Percentiles rank a stretch among this genome's conserved stretches.
phyloP scores from a whole-genome alignment of 2,113 vertebrate genomes.

The Alethe castanea region DNA sequence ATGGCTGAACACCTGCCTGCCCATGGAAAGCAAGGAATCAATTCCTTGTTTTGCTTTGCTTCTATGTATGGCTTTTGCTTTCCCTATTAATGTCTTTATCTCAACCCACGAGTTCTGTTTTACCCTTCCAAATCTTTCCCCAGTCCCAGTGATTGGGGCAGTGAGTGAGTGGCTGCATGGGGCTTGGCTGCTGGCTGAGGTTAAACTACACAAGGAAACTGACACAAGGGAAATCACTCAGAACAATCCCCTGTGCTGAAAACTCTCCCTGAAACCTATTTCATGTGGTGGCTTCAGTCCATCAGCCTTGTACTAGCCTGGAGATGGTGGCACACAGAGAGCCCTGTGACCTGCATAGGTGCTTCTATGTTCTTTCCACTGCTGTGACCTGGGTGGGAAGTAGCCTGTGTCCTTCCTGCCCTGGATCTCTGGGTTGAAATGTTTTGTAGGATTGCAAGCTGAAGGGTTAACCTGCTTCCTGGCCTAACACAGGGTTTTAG shows the following conservation, averaged over 20 bases:
- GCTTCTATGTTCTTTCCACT: not conserved
- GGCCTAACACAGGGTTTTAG: not conserved
- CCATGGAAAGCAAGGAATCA: not conserved
- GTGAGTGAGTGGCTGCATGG: not conserved
- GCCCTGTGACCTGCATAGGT: too few species aligned
- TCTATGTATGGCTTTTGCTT: not conserved
- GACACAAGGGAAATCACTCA: not conserved
- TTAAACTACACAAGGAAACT: not conserved
- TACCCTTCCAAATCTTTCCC: not conserved
- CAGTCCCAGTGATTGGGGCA: accelerated
- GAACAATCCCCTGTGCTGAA: not conserved
- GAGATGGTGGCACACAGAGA: not conserved
- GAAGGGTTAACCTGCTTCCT: not conserved
- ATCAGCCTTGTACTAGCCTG: not conserved
- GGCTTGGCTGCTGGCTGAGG: not conserved
- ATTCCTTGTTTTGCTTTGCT: not conserved
- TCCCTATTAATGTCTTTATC: not conserved
- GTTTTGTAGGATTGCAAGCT: not conserved
- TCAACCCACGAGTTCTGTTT: not conserved
- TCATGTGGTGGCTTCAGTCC: accelerated
- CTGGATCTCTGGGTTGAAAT: not conserved
- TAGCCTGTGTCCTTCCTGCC: not conserved
- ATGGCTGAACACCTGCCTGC: not conserved
- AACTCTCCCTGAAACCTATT: not conserved
- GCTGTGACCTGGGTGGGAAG: not conserved